phyloP scores from a whole-genome alignment of 1,140 invertebrate species.

The Procambarus clarkii region DNA sequence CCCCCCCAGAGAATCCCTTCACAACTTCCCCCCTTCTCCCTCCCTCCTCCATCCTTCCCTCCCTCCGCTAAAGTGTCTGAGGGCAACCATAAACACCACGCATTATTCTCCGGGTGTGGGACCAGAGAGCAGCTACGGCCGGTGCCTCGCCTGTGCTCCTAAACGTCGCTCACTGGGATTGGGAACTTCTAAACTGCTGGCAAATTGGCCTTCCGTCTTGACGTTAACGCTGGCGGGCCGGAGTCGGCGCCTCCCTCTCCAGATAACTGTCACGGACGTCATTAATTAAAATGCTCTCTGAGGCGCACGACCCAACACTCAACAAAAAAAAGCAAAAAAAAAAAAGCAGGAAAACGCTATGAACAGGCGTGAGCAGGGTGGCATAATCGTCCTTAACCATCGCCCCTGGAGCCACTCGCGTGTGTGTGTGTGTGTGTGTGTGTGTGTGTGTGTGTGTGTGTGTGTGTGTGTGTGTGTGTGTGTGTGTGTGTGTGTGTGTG shows the following conservation, averaged over 20 bases:
- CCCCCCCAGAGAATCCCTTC: not conserved
- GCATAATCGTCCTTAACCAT: not conserved
- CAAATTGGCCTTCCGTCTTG: constrained; percentile 40
- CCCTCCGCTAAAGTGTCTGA: not conserved
- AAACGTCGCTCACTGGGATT: constrained; percentile 33
- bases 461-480: not conserved
- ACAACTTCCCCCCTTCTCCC: not conserved
- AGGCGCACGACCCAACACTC: not conserved
- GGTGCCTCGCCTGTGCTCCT: constrained; percentile 1
- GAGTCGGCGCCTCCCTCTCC: not conserved
- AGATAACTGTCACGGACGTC: constrained; percentile 11
- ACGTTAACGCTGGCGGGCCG: constrained; percentile 1
- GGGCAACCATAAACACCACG: not conserved
- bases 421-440: not conserved
- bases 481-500: not conserved
- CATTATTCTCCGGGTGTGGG: not conserved
- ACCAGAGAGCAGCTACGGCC: not conserved
- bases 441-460: constrained; percentile 13
- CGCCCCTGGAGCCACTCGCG: not conserved
- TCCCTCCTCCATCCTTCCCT: not conserved
- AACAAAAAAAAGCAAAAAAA: too few species aligned
- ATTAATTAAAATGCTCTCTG: constrained; percentile 23
- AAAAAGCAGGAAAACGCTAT: not conserved
- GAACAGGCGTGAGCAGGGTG: not conserved
- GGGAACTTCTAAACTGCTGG: constrained; percentile 13